Evolutionary conservation across 1,140 invertebrate species (phyloP).

Genomic region (Neelides sp.): DNA sequence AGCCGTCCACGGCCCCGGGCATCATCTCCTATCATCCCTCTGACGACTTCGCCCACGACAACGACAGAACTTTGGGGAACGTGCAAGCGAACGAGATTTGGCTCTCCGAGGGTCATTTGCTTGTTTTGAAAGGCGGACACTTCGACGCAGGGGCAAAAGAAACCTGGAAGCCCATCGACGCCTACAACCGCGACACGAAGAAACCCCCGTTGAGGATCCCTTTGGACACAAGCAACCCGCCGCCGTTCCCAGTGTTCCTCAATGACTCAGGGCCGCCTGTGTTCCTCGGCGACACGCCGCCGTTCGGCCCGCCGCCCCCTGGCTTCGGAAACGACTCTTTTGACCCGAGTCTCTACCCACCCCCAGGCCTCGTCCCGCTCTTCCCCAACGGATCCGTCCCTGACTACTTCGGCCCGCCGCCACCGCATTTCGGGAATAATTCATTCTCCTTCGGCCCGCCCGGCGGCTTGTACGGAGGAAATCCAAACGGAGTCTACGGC

Average conservation of each 20-base stretch:
- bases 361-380: conserved; percentile 26
- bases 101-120: conserved; percentile 71
- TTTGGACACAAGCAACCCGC: conserved; percentile 57
- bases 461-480: conserved; percentile 7
- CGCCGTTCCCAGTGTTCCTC: conserved; percentile 67
- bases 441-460: conserved; percentile 10
- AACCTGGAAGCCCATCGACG: conserved; percentile 64
- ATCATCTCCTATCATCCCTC: conserved; percentile 64
- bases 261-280: conserved; percentile 61
- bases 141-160: conserved; percentile 33
- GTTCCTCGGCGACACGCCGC: conserved; percentile 46
- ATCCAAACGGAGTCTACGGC: neutral
- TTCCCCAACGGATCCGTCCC: conserved; percentile 26
- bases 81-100: conserved; percentile 72
- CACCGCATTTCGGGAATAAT: conserved; percentile 12
- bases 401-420: conserved; percentile 11
- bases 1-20: conserved; percentile 51
- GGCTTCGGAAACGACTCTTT: conserved; percentile 40
- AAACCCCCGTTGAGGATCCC: conserved; percentile 53
- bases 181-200: conserved; percentile 52
- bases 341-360: conserved; percentile 37
- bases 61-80: conserved; percentile 49
- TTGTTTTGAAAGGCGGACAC: conserved; percentile 65
- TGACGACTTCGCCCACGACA: conserved; percentile 50
- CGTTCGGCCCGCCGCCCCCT: conserved; percentile 33